Evolutionary conservation across 2,113 vertebrate genomes (phyloP).

Genomic region (Melanostigma gelatinosum): DNA sequence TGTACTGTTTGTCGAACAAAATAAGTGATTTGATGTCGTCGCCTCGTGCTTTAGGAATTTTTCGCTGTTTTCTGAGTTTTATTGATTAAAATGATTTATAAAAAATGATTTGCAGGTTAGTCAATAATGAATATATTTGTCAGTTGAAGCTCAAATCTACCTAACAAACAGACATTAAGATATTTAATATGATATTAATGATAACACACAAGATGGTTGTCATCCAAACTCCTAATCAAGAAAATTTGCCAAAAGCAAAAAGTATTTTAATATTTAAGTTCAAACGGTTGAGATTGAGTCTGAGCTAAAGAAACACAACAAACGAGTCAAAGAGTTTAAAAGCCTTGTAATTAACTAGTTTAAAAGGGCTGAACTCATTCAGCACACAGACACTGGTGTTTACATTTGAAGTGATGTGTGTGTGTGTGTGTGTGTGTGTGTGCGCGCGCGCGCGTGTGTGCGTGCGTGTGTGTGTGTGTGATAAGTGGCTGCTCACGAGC

Average conservation of each 20-base stretch:
- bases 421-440: too few relatives aligned
- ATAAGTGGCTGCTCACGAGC: background rate
- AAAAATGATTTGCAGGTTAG: background rate
- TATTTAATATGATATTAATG: background rate
- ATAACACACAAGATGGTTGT: background rate
- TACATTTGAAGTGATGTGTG: background rate
- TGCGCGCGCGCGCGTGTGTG: too few relatives aligned
- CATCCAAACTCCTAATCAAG: too few relatives aligned
- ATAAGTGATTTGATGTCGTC: background rate
- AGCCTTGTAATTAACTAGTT: background rate
- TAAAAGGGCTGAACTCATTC: constrained; percentile 11
- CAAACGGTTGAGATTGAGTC: background rate
- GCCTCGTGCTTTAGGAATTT: background rate
- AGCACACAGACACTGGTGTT: background rate
- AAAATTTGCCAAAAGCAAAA: background rate
- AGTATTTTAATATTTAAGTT: background rate
- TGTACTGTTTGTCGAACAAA: background rate
- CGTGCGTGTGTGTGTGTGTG: background rate
- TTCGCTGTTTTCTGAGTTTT: background rate
- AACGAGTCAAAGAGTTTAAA: background rate
- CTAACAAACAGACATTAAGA: background rate
- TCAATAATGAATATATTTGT: background rate
- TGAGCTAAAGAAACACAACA: background rate
- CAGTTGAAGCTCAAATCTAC: background rate
- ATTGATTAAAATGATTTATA: background rate